Conservation (phyloP, 1,140 invertebrate species). For the Sipha flava region DNA sequence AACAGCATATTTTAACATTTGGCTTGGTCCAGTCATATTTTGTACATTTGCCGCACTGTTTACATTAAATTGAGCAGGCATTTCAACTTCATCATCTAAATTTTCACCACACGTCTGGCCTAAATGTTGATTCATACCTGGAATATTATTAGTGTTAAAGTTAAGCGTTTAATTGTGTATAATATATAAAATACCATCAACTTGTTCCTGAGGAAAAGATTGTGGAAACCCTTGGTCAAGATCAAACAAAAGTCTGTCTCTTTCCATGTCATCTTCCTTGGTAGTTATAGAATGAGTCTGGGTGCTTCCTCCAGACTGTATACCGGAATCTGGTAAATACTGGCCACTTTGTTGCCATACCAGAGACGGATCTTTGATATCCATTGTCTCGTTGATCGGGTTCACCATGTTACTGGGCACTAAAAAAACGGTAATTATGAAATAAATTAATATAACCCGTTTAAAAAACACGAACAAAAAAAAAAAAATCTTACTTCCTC, state of each 20-base stretch:
- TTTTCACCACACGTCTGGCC: conserved; percentile 93
- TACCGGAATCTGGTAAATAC: conserved; percentile 74
- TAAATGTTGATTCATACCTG: conserved; percentile 90
- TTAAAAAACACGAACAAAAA: neutral
- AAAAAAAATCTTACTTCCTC: conserved; percentile 7
- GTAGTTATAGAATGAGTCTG: conserved; percentile 83
- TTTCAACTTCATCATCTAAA: conserved; percentile 90
- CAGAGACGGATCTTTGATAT: conserved; percentile 11
- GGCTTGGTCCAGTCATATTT: conserved; percentile 86
- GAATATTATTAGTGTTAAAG: conserved; percentile 8
- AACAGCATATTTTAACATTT: conserved; percentile 94
- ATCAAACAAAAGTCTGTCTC: conserved; percentile 80
- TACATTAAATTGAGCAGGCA: conserved; percentile 90
- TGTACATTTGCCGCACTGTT: conserved; percentile 92
- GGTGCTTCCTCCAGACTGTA: conserved; percentile 89
- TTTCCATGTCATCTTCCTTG: conserved; percentile 75
- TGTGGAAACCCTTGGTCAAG: conserved; percentile 80
- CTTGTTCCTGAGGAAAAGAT: conserved; percentile 89
- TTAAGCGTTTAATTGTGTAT: too few relatives aligned
- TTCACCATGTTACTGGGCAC: conserved; percentile 4
- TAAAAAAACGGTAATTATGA: neutral
- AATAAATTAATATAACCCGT: neutral
- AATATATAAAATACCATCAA: conserved; percentile 68
- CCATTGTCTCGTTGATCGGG: conserved; percentile 1
- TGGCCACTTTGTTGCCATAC: conserved; percentile 33